Conservation (phyloP, 2,113 vertebrate species). For the Calyptommatus sinebrachiatus region DNA sequence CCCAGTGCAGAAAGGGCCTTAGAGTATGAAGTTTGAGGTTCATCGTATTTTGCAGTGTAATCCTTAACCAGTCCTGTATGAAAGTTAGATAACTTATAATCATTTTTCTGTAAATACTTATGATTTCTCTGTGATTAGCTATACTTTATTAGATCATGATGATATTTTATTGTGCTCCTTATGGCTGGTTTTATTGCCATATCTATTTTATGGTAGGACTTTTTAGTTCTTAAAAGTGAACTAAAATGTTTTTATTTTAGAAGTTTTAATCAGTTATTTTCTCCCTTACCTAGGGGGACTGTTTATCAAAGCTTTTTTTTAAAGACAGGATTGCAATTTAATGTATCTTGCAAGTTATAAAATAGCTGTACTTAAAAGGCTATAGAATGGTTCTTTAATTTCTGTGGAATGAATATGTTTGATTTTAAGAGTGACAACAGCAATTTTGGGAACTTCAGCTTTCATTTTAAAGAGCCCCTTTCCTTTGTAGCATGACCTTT, state of each 20-base stretch:
- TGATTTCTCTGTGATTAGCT: neutral
- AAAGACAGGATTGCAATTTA: no score
- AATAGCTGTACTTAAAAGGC: neutral
- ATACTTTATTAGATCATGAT: neutral
- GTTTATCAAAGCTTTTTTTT: neutral
- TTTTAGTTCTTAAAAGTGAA: neutral
- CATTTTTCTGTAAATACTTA: neutral
- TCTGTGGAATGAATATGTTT: neutral
- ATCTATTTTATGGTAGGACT: neutral
- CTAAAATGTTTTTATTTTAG: neutral
- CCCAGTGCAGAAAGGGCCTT: no score
- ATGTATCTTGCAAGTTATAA: neutral
- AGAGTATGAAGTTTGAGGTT: neutral
- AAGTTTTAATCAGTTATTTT: neutral
- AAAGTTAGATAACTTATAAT: neutral
- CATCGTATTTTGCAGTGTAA: neutral
- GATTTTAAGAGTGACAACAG: neutral
- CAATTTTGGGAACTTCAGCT: neutral
- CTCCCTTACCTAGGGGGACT: neutral
- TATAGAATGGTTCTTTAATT: neutral
- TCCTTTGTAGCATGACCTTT: constrained; percentile 14
- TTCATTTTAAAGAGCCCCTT: neutral
- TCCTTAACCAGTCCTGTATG: neutral
- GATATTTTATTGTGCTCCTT: neutral
- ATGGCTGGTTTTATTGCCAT: neutral